These are phyloP conservation scores for Ennomos quercinarius DNA, from an alignment of 2,888 invertebrate genomes.

Conservation along the genomic window DNA sequence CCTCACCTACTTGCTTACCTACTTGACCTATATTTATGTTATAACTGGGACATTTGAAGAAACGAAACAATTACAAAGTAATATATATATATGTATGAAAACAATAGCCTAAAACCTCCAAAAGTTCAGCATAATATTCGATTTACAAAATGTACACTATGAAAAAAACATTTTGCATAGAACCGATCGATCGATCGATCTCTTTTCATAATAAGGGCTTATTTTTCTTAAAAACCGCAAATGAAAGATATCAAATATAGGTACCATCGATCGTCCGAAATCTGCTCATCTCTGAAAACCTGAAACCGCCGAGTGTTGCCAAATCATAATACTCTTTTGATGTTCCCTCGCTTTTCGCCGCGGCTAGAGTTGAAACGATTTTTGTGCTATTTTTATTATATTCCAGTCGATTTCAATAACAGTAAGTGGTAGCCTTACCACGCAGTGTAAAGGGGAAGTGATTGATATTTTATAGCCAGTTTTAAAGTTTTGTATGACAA, in stretches of 20 bases:
- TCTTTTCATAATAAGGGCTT: no score
- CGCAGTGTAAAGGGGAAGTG: conserved; percentile 57
- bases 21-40: no score
- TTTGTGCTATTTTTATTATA: conserved; percentile 72
- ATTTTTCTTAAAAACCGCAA: neutral
- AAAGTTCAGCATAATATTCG: no score
- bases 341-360: neutral
- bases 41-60: no score
- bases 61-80: no score
- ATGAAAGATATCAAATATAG: conserved; percentile 6
- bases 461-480: no score
- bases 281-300: conserved; percentile 1
- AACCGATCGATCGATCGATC: no score
- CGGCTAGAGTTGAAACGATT: conserved; percentile 34
- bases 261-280: neutral
- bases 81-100: no score
- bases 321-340: conserved; percentile 16
- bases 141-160: no score
- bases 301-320: conserved; percentile 7
- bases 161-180: neutral
- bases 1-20: no score
- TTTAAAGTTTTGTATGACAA: no score
- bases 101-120: no score
- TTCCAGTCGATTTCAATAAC: conserved; percentile 72
- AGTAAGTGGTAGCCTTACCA: conserved; percentile 61